phyloP scores from a whole-genome alignment of 2,797 vertebrate genomes.

The Danio aesculapii region DNA sequence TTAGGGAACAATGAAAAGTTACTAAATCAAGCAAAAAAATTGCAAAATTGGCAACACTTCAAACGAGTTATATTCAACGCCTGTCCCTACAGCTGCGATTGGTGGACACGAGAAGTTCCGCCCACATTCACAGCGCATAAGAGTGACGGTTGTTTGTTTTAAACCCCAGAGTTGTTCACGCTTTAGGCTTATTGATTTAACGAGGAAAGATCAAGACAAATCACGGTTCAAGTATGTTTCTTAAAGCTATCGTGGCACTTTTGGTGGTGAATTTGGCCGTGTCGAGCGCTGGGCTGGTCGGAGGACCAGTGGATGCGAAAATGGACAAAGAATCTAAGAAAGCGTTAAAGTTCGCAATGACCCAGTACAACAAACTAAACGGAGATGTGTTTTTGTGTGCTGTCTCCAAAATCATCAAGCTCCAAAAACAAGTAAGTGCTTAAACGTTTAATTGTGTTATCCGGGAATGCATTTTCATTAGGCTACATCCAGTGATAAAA shows the following conservation, averaged over 20 bases:
- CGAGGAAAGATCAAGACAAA: background rate
- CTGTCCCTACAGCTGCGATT: constrained; percentile 17
- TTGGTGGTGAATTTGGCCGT: constrained; percentile 61
- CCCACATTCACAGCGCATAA: background rate
- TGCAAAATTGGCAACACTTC: too few species aligned
- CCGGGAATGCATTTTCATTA: background rate
- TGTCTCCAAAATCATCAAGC: constrained; percentile 67
- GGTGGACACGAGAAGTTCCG: background rate
- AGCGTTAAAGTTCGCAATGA: constrained; percentile 81
- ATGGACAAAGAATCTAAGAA: constrained; percentile 46
- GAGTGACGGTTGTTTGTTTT: constrained; percentile 24
- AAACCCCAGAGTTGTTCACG: background rate
- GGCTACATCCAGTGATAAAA: background rate
- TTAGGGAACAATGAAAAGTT: too few species aligned
- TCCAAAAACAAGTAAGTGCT: constrained; percentile 79
- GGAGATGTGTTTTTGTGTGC: constrained; percentile 76
- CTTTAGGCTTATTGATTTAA: background rate
- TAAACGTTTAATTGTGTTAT: background rate
- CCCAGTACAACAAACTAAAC: constrained; percentile 79
- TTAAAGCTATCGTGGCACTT: constrained; percentile 48
- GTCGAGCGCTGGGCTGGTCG: accelerated
- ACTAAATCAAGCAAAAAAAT: too few species aligned
- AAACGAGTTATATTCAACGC: background rate
- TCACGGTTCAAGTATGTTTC: constrained; percentile 40
- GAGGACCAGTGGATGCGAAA: background rate